Percentiles rank a stretch among this genome's conserved stretches.
These are phyloP conservation scores for Sceliomorpha sp. DNA, from an alignment of 2,888 invertebrate genomes.

Conservation along the genomic window DNA sequence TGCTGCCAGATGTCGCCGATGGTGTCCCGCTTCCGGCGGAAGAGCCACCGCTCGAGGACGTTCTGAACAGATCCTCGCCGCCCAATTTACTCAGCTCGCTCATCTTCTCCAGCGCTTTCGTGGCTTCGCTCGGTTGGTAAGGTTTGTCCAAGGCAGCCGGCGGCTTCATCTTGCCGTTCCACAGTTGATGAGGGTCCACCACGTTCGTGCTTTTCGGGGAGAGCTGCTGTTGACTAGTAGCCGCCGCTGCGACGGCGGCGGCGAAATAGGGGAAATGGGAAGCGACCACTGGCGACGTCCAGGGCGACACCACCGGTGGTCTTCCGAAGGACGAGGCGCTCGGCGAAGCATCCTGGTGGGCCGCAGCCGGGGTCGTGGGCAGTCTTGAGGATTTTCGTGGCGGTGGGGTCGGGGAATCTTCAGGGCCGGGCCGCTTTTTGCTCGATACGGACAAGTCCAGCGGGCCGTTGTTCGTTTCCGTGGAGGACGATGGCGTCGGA, in stretches of 20 bases:
- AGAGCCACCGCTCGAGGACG: slow-evolving; percentile 82
- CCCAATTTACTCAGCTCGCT: slow-evolving; percentile 92
- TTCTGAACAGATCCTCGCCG: slow-evolving; percentile 88
- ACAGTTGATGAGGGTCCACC: slow-evolving; percentile 81
- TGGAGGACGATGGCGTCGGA: slow-evolving; percentile 82
- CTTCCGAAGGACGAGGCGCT: slow-evolving; percentile 84
- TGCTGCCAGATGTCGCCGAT: slow-evolving; percentile 83
- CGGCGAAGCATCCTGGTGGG: slow-evolving; percentile 68
- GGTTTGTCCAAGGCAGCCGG: slow-evolving; percentile 81
- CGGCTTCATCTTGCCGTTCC: slow-evolving; percentile 91
- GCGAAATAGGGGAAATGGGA: slow-evolving; percentile 91
- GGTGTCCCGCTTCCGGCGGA: slow-evolving; percentile 83
- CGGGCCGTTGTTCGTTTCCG: slow-evolving; percentile 84
- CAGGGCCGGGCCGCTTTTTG: slow-evolving; percentile 86
- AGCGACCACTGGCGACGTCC: slow-evolving; percentile 89
- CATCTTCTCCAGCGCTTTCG: slow-evolving; percentile 95
- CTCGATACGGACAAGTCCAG: slow-evolving; percentile 90
- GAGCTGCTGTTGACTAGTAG: slow-evolving; percentile 82
- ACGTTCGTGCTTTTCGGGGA: slow-evolving; percentile 85
- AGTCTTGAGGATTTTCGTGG: slow-evolving; percentile 85
- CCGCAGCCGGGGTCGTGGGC: slow-evolving; percentile 57
- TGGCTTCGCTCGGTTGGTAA: slow-evolving; percentile 87
- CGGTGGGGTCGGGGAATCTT: slow-evolving; percentile 83
- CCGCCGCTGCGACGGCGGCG: slow-evolving; percentile 88
- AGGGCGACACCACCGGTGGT: slow-evolving; percentile 86